Conservation (phyloP, 2,888 invertebrate genomes). For the Glomeris marginata region DNA sequence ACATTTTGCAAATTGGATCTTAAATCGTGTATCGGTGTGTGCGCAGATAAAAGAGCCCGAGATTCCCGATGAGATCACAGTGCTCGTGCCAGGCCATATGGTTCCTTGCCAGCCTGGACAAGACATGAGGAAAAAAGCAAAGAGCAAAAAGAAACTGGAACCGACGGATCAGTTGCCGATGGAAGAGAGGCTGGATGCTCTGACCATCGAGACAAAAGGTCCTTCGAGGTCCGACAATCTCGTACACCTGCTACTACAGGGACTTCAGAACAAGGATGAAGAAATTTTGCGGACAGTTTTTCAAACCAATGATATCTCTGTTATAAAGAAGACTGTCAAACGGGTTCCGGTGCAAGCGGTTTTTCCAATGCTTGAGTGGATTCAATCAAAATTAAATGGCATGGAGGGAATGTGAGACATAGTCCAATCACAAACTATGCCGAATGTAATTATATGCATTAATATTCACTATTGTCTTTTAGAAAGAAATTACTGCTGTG, state of each 20-base stretch:
- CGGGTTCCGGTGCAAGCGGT: constrained; percentile 61
- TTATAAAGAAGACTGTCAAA: constrained; percentile 57
- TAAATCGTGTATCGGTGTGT: neutral
- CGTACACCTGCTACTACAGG: constrained; percentile 62
- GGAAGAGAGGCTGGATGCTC: constrained; percentile 65
- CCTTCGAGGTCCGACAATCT: constrained; percentile 52
- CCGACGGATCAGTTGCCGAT: constrained; percentile 50
- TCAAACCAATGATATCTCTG: constrained; percentile 43
- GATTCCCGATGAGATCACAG: constrained; percentile 22
- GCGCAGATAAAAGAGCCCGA: constrained; percentile 28
- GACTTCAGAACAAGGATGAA: constrained; percentile 68
- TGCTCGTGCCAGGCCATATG: constrained; percentile 5
- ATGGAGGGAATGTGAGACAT: too few species aligned
- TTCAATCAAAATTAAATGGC: constrained; percentile 29
- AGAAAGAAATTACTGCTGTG: constrained; percentile 4
- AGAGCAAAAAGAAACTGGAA: neutral
- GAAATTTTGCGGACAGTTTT: constrained; percentile 57
- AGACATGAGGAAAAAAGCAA: neutral
- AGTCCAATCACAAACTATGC: too few species aligned
- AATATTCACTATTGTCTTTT: neutral
- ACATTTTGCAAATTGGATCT: too few species aligned
- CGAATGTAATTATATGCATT: too few species aligned
- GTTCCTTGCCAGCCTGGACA: constrained; percentile 1
- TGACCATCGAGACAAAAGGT: constrained; percentile 37
- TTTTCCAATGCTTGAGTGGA: constrained; percentile 52